Conservation (phyloP, 1,140 invertebrate genomes). For the Periplaneta americana region DNA sequence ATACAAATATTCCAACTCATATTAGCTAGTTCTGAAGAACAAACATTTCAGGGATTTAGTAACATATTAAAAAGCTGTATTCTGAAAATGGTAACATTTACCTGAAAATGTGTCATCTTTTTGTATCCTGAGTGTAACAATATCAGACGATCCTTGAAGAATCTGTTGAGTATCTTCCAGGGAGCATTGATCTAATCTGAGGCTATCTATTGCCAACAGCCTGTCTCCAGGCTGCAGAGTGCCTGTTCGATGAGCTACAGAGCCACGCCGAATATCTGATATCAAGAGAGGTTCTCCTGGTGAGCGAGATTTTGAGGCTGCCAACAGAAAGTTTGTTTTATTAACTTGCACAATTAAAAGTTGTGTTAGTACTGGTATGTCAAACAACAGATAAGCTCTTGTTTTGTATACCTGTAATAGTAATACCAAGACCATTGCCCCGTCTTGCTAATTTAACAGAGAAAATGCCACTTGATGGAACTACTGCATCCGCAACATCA, state of each 20-base stretch:
- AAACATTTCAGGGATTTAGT: too few species aligned
- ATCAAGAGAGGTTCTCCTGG: slow-evolving; percentile 49
- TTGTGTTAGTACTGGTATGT: too few species aligned
- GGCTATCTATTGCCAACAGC: slow-evolving; percentile 80
- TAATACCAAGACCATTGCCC: slow-evolving; percentile 73
- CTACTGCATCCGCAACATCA: slow-evolving; percentile 87
- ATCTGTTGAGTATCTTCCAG: slow-evolving; percentile 45
- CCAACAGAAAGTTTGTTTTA: too few species aligned
- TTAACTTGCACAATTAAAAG: too few species aligned
- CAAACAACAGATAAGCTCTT: too few species aligned
- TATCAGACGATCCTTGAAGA: slow-evolving; percentile 41
- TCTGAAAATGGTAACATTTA: slow-evolving; percentile 23
- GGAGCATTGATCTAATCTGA: slow-evolving; percentile 64
- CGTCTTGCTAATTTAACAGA: slow-evolving; percentile 82
- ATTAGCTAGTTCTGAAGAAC: too few species aligned
- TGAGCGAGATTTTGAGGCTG: slow-evolving; percentile 32
- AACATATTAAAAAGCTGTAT: too few species aligned
- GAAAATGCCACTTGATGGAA: slow-evolving; percentile 84
- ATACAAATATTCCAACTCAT: too few species aligned
- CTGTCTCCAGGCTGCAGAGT: slow-evolving; percentile 81
- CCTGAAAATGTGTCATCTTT: slow-evolving; percentile 50
- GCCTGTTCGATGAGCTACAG: slow-evolving; percentile 83
- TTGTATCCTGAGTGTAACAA: slow-evolving; percentile 68
- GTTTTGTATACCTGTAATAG: slow-evolving; percentile 61
- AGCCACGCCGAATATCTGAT: slow-evolving; percentile 81